Conservation (phyloP, 2,888 invertebrate species). For the Branchipolynoe longqiensis region DNA sequence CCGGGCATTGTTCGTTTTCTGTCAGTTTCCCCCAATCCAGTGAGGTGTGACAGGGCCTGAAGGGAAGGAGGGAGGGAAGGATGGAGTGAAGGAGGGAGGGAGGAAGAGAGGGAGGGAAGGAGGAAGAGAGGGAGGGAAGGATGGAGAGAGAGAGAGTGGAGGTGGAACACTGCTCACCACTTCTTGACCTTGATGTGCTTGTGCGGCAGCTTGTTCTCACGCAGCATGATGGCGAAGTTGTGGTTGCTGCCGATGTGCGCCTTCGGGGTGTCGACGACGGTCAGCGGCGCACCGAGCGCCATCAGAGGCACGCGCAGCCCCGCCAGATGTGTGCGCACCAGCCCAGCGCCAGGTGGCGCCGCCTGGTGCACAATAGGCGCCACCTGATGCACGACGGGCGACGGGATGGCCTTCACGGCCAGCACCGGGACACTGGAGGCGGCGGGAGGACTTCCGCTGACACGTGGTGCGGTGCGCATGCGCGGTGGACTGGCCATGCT, state of each 20-base stretch:
- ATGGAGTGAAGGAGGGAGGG: too few relatives aligned
- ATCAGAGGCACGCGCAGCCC: constrained; percentile 13
- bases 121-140: too few relatives aligned
- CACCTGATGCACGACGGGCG: constrained; percentile 40
- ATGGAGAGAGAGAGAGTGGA: background rate
- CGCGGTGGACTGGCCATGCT: constrained; percentile 28
- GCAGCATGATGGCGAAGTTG: constrained; percentile 55
- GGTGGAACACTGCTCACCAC: too few relatives aligned
- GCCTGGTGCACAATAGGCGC: constrained; percentile 28
- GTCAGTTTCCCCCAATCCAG: too few relatives aligned
- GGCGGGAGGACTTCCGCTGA: background rate
- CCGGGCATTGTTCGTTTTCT: too few relatives aligned
- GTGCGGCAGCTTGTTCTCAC: constrained; percentile 34
- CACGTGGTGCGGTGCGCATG: background rate
- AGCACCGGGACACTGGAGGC: constrained; percentile 5
- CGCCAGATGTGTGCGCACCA: background rate
- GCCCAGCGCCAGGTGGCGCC: background rate
- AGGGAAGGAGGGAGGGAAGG: too few relatives aligned
- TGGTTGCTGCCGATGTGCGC: constrained; percentile 63
- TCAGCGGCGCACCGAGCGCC: background rate
- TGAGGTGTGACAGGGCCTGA: too few relatives aligned
- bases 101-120: too few relatives aligned
- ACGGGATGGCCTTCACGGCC: constrained; percentile 25
- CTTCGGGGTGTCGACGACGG: constrained; percentile 56
- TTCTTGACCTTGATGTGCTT: constrained; percentile 59